Base-by-base conservation (phyloP, 2,113 vertebrate genomes). In the Triplophysa tibetana region DNA sequence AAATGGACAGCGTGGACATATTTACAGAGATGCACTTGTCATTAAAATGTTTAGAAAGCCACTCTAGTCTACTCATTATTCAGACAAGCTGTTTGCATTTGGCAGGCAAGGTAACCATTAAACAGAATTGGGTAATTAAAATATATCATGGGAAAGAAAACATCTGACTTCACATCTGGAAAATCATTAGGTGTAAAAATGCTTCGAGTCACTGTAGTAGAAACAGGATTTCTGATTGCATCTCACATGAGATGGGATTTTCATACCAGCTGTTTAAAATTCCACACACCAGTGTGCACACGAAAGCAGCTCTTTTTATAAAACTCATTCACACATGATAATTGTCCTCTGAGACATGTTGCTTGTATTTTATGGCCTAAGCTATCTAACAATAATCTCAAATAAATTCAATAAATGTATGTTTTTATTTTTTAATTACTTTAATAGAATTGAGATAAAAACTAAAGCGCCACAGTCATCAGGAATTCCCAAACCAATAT, bases 91-190 rank as follows among this genome's bases (percentile, higher is more conserved):
- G 60, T 64, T 13, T 76, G 61, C 10, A 43, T 75, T 75, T 75
- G 72, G 72, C 67, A 69, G 21, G 21, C 45, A 70, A 3, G 23
- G 45, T 16, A 63, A 61, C 45, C 43, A 9, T 76, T 76, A 64
- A 1, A 45, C 62, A 29, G 62, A 77, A 77, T 45, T 8, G 75
- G 48, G 24, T 54, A 23, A 77, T 75, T 63, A 63, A 75, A 63
- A 75, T 54, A 16, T 54, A 76, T 61, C 62, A 64, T 64, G 24
- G 74, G 61, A 54, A 64, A 64, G 17, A 0, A 17, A 52, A 65
- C 60, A 76, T 76, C 70, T 72, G 70, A 72, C 70, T 58, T 12
- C 8, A 72, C 70, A 72, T 72, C 43, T 76, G 74, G 74, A 63
- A 63, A 63, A 77, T 77, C 75, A 54, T 77, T 54, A 54, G 19